Evolutionary conservation across 2,888 invertebrate genomes (phyloP).

Genomic region (Hypomecis punctinalis): DNA sequence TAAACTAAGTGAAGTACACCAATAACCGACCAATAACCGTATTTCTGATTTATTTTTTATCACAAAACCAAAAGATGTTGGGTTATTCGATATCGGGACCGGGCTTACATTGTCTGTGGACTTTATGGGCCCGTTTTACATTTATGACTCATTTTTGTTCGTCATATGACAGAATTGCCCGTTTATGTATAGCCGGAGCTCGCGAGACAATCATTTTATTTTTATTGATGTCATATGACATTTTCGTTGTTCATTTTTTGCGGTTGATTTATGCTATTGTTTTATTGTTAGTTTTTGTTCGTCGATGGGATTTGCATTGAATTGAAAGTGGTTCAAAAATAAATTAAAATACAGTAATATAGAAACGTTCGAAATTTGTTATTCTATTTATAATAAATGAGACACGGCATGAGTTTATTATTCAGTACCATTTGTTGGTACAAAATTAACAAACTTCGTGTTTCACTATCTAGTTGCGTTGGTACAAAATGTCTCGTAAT

Average conservation of each 20-base stretch:
- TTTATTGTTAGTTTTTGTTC: background rate
- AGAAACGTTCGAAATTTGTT: too few species aligned
- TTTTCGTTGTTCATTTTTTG: slow-evolving; percentile 10
- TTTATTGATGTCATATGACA: slow-evolving; percentile 19
- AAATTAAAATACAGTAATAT: background rate
- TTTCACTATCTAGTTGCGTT: too few species aligned
- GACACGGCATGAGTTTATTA: too few species aligned
- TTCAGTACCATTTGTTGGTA: too few species aligned
- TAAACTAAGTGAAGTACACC: background rate
- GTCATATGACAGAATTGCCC: slow-evolving; percentile 28
- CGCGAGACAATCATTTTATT: slow-evolving; percentile 15
- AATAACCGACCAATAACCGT: slow-evolving; percentile 23
- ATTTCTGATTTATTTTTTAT: slow-evolving; percentile 37
- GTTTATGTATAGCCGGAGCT: slow-evolving; percentile 22
- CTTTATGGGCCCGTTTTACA: slow-evolving; percentile 41
- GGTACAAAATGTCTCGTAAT: too few species aligned
- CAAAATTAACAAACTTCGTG: too few species aligned
- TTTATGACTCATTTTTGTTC: slow-evolving; percentile 42
- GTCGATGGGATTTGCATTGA: background rate
- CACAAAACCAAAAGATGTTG: slow-evolving; percentile 38
- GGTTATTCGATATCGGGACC: slow-evolving; percentile 41
- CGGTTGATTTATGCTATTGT: background rate
- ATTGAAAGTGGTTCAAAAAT: background rate
- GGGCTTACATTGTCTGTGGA: slow-evolving; percentile 42
- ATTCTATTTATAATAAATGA: too few species aligned